Conservation (phyloP, 2,113 vertebrate genomes). For the Cololabis saira region DNA sequence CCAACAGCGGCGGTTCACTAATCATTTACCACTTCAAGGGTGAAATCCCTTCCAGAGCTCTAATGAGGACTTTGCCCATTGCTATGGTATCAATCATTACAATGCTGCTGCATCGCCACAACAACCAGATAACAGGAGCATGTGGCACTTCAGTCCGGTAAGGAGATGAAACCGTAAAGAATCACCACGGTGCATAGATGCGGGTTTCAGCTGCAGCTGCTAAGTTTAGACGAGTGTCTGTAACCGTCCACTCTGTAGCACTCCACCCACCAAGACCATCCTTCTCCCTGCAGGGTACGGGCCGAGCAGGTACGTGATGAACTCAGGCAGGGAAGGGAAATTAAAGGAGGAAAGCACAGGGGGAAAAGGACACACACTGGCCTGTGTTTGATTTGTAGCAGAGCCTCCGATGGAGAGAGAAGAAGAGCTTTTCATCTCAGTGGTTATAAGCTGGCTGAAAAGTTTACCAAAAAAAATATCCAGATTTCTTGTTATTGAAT, state of each 20-base stretch:
- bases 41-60: slow-evolving; percentile 49
- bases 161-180: slow-evolving; percentile 16
- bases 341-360: slow-evolving; percentile 19
- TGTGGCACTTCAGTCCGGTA: not conserved
- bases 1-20: slow-evolving; percentile 61
- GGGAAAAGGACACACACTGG: slow-evolving; percentile 20
- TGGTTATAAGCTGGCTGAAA: not conserved
- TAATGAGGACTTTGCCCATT: slow-evolving; percentile 64
- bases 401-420: slow-evolving; percentile 1
- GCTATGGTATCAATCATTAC: slow-evolving; percentile 41
- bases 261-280: slow-evolving; percentile 27
- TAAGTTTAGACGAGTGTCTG: slow-evolving; percentile 7
- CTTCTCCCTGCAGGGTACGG: slow-evolving; percentile 11
- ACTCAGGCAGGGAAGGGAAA: slow-evolving; percentile 22
- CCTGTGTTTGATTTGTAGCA: slow-evolving; percentile 35
- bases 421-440: not conserved
- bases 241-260: not conserved
- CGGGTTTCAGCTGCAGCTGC: not conserved
- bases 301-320: slow-evolving; percentile 42
- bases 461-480: not conserved
- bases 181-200: slow-evolving; percentile 5
- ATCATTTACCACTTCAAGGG: slow-evolving; percentile 63
- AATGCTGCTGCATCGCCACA: slow-evolving; percentile 14
- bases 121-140: slow-evolving; percentile 9
- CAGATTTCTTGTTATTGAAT: not conserved